Evolutionary conservation across 2,113 vertebrate species (phyloP), one percentile per base, ranked within the genome.

Genomic region (Saguinus midas): DNA sequence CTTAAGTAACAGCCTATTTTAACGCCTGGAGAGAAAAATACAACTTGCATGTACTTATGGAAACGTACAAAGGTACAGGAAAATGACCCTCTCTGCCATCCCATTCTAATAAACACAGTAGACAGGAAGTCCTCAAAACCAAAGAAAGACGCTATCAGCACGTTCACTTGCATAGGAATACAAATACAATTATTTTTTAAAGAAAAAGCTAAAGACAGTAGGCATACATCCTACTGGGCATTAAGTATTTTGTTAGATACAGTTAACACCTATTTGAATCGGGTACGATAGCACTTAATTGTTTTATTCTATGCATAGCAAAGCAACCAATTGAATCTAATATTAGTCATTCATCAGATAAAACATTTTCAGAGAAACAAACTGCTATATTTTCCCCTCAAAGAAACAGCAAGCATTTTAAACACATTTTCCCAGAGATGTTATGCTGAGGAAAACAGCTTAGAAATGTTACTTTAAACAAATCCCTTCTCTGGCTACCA

Each of bases 381-480:
- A 98, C 72, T 40, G 85, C 86, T 96, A 21, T 72, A 70, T 91
- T 95, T 96, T 76, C 81, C 45, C 92, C 52, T 97, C 87, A 82
- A 81, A 96, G 43, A 90, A 95, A 87, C 85, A 91, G 61, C 70
- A n/a, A 96, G 91, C 94, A 96, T 55, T 35, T 81, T 78, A 91
- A 88, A 76, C 57, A 52, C 84, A 85, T 25, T 88, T 95, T 70
- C 81, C 72, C 91, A 66, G 92, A 84, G 96, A 94, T 83, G 87
- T 84, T 70, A 57, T 0, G 40, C 80, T 0, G 32, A 97, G 84
- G 96, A 78, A 96, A 96, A 97, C 92, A 96, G 92, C 95, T 97
- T 92, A 92, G 12, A 97, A 95, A 85, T 93, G 84, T 94, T 68
- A 90, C 89, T 96, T 97, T 97, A 97, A 97, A 97, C 95, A 96